Percentiles rank a stretch among this genome's conserved stretches.
phyloP scores from a whole-genome alignment of 2,888 invertebrate genomes.

The Spialia ferax region DNA sequence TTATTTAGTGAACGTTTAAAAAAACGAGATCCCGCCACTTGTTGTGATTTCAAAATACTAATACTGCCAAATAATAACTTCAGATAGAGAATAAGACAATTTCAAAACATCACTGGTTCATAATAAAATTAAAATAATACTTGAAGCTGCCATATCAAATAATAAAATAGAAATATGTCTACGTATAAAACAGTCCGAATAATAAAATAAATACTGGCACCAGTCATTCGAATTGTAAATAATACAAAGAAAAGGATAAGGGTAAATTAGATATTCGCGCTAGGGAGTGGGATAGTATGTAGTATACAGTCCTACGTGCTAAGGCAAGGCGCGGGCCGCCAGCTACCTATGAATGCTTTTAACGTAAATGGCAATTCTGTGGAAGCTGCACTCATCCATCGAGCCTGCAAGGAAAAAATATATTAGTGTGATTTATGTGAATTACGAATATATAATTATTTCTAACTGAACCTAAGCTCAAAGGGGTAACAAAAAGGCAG shows the following conservation, averaged over 20 bases:
- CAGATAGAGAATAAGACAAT: constrained; percentile 19
- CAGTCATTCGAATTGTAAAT: constrained; percentile 65
- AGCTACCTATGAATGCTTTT: constrained; percentile 47
- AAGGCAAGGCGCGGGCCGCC: constrained; percentile 56
- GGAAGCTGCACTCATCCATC: constrained; percentile 66
- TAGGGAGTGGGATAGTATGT: constrained; percentile 73
- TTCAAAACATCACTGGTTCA: constrained; percentile 27
- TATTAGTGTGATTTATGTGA: no score
- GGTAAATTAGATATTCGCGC: constrained; percentile 68
- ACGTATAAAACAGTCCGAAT: constrained; percentile 51
- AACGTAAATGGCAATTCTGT: constrained; percentile 79
- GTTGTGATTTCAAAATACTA: constrained; percentile 69
- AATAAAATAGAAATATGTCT: constrained; percentile 66
- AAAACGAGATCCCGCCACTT: constrained; percentile 76
- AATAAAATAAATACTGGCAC: constrained; percentile 71
- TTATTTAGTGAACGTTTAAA: constrained; percentile 69
- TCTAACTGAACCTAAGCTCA: no score
- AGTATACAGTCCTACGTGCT: constrained; percentile 79
- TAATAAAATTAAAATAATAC: constrained; percentile 52
- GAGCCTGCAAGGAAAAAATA: constrained; percentile 25
- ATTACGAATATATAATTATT: no score
- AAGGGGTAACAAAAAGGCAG: no score
- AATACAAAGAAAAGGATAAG: constrained; percentile 70
- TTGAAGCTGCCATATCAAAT: constrained; percentile 38
- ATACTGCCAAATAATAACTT: constrained; percentile 80